These are phyloP conservation scores for Echinometra lucunter DNA, from an alignment of 53 echinoderm and acorn worm species.

Conservation along the genomic window DNA sequence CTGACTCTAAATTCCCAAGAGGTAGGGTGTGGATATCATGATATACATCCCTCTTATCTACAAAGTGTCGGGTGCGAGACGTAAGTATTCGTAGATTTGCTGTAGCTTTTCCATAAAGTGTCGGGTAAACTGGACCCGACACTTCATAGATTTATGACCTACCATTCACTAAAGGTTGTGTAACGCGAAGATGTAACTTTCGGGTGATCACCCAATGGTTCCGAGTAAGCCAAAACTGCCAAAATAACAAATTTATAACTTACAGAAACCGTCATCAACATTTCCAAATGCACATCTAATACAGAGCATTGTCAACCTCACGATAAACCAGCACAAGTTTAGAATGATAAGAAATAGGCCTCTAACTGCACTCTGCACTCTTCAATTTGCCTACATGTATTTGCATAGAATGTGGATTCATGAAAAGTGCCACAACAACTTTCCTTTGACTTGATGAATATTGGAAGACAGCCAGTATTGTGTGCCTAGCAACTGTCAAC, in stretches of 20 bases:
- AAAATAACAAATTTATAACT: background rate
- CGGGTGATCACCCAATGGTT: too few relatives aligned
- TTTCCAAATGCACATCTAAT: background rate
- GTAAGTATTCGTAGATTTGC: too few relatives aligned
- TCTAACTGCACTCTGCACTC: background rate
- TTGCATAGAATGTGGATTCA: constrained; percentile 33
- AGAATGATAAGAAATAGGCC: background rate
- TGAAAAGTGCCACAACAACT: background rate
- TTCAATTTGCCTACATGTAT: background rate
- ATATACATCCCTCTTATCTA: too few relatives aligned
- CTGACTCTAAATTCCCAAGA: too few relatives aligned
- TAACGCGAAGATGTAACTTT: too few relatives aligned
- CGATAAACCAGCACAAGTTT: background rate
- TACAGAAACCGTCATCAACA: constrained; percentile 49
- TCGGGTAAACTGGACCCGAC: too few relatives aligned
- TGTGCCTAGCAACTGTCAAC: constrained; percentile 7
- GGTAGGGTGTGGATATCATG: too few relatives aligned
- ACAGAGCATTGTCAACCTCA: constrained; percentile 36
- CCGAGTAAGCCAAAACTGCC: too few relatives aligned
- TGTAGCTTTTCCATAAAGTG: too few relatives aligned
- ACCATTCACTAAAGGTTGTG: too few relatives aligned
- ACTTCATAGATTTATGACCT: too few relatives aligned
- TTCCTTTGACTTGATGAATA: background rate
- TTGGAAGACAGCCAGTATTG: constrained; percentile 13
- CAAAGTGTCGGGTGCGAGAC: too few relatives aligned